Conservation (phyloP, 2,797 vertebrate species). For the Lemur catta region DNA sequence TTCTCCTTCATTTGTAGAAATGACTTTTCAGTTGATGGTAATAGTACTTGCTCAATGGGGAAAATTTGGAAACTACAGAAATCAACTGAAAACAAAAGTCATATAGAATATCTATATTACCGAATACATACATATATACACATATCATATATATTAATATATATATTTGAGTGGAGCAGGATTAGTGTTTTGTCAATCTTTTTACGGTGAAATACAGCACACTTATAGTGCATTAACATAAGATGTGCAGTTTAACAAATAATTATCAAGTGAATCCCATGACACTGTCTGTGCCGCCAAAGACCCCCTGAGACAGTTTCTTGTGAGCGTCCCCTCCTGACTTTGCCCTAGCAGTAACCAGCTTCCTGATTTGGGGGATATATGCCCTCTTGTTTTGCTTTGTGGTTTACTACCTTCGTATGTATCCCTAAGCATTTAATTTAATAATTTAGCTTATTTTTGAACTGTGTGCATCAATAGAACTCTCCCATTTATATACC, state of each 20-base stretch:
- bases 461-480: background rate
- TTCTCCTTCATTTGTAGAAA: background rate
- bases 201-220: background rate
- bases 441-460: background rate
- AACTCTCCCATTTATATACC: rapidly evolving
- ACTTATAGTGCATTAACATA: rapidly evolving
- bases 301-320: background rate
- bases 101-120: background rate
- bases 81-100: background rate
- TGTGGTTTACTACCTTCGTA: background rate
- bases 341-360: too few species aligned
- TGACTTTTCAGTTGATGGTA: background rate
- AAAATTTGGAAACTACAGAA: background rate
- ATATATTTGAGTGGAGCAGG: background rate
- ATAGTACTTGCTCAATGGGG: background rate
- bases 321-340: rapidly evolving
- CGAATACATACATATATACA: background rate
- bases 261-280: rapidly evolving
- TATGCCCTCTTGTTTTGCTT: background rate
- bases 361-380: background rate
- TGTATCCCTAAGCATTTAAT: too few species aligned
- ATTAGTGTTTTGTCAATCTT: background rate
- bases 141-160: background rate
- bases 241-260: too few species aligned
- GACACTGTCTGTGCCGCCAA: background rate